Evolutionary conservation across 2,888 invertebrate species (phyloP), one percentile per base, ranked within the genome.

Genomic region (Aporophyla lueneburgensis): DNA sequence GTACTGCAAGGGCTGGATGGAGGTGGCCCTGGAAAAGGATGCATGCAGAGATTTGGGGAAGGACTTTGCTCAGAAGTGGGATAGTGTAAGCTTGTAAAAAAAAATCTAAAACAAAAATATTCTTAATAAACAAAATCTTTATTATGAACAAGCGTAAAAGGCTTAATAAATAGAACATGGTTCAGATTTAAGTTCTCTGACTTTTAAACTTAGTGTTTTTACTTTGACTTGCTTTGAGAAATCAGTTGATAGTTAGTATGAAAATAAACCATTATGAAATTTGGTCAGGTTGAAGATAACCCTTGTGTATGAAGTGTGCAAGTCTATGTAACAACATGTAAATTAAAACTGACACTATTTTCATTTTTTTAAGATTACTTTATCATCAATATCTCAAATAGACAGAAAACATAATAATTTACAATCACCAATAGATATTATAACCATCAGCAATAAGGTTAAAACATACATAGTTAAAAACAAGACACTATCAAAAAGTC

Each of bases 311-410:
- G n/a, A 33, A 33, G 19, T 59, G 19, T 33, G 5, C 33, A 21
- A 19, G 21, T 33, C 10, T 59, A 27, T 27, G 1, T 27, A 58
- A 21, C 2, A 21, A 33, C 5, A 59, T 21, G 59, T 59, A 59
- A 59, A 59, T 21, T 33, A 59, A 33, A 33, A 33, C 33, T 2
- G 2, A 3, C 10, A 46, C 43, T 0, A 58, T 12, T 21, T 19
- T 58, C 0, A 10, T 12, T 46, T 67, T 61, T 84, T 83, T 27
- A 46, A 87, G 87, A 74, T 87, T 33, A 80, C 86, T 2, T 46
- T 77, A 33, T 59, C 76, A 46, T 77, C 86, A 59, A 68, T 87
- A 43, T 72, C 78, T 19, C 59, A 80, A 75, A 76, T 78, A 66
- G 63, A 81, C 16, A 71, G 78, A n/a, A 40, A 59, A 61, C 63